Conservation (phyloP, 2,797 vertebrate genomes). For the Lutra lutra region DNA sequence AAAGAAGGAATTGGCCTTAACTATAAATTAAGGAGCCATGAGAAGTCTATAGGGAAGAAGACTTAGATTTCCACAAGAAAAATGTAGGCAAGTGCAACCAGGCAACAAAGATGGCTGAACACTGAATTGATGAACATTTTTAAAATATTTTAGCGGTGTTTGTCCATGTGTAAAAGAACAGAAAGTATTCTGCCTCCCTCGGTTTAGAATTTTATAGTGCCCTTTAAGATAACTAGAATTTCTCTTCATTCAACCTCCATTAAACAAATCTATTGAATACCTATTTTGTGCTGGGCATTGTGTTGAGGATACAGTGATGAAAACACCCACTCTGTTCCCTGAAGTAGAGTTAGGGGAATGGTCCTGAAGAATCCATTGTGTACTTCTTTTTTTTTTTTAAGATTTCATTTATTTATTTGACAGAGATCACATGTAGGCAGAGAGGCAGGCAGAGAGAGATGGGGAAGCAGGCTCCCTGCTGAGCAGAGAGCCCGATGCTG, state of each 20-base stretch:
- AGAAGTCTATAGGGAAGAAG: background rate
- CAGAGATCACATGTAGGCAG: no score
- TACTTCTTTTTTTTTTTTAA: background rate
- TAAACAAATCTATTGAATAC: slow-evolving; percentile 24
- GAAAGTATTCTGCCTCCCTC: background rate
- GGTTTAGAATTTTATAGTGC: background rate
- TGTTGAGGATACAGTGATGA: background rate
- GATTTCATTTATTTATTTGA: no score
- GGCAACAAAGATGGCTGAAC: background rate
- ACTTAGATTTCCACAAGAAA: background rate
- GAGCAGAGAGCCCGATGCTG: no score
- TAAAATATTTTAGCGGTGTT: background rate
- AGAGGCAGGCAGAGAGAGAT: no score
- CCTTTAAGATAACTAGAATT: slow-evolving; percentile 41
- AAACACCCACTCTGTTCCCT: slow-evolving; percentile 42
- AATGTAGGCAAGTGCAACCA: background rate
- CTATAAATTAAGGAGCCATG: background rate
- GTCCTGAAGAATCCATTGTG: background rate
- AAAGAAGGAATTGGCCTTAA: slow-evolving; percentile 28
- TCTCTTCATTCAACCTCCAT: background rate
- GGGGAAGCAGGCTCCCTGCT: no score
- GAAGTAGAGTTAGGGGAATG: background rate
- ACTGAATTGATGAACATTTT: background rate
- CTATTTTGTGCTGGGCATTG: background rate
- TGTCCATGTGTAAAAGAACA: background rate